phyloP scores from a whole-genome alignment of 1,140 invertebrate genomes.

The Zaprionus ghesquierei region DNA sequence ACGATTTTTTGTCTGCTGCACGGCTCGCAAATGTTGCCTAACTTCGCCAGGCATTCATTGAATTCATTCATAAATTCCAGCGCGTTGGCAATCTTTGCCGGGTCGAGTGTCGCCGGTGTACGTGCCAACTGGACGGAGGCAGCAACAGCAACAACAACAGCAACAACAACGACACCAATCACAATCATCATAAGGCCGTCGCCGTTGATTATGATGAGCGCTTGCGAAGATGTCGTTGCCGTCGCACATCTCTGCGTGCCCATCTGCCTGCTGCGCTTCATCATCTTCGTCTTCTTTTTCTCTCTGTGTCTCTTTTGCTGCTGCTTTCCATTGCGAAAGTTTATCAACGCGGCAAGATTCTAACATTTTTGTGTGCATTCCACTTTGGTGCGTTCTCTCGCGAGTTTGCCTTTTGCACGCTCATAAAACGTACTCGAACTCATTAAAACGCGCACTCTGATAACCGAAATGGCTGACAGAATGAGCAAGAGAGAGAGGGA shows the following conservation, averaged over 20 bases:
- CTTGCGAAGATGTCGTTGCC: conserved; percentile 36
- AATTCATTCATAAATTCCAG: conserved; percentile 75
- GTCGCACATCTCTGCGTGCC: conserved; percentile 1
- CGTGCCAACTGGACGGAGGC: conserved; percentile 47
- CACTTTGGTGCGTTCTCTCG: conserved; percentile 72
- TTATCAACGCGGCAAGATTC: conserved; percentile 77
- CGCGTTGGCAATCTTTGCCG: conserved; percentile 43
- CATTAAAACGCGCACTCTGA: conserved; percentile 80
- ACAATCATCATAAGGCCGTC: conserved; percentile 76
- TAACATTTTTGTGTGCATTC: conserved; percentile 81
- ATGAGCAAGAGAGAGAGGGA: conserved; percentile 5
- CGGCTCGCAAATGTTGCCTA: neutral
- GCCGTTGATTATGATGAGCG: conserved; percentile 73
- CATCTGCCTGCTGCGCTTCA: neutral
- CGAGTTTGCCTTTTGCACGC: conserved; percentile 63
- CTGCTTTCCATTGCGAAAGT: conserved; percentile 59
- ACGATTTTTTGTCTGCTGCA: neutral
- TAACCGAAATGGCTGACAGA: conserved; percentile 70
- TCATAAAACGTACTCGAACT: conserved; percentile 81
- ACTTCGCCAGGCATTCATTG: conserved; percentile 18
- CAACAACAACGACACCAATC: conserved; percentile 65
- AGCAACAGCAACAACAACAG: neutral
- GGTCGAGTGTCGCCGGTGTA: conserved; percentile 46
- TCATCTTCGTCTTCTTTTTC: neutral
- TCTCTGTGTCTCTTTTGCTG: neutral